Base-by-base conservation (phyloP, 2,797 vertebrate genomes). In the Melanogrammus aeglefinus region DNA sequence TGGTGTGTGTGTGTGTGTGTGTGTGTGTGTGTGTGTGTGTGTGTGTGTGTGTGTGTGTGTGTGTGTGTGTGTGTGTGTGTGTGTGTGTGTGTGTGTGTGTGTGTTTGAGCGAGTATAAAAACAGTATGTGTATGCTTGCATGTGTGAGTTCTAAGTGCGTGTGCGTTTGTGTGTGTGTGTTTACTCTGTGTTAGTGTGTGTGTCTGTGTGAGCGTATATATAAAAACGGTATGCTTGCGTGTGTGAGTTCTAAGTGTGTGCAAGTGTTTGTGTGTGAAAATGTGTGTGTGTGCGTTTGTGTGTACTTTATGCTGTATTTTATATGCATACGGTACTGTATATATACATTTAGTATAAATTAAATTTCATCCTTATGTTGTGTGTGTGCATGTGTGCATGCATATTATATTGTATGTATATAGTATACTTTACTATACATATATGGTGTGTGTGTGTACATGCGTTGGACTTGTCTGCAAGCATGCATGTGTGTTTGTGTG, bases 401-500 rank as follows among this genome's bases (percentile, higher is more conserved):
- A 51, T 18, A 14, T 3, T 51, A 14, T 18, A 14, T 51, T 51
- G 44, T 51, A 51, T 51, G 16, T 4, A 51, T 51, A 5, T 51
- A 18, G 5, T 14, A 51, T 51, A 51, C 16, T 21, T 57, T 21
- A 6, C 21, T 57, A 57, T 57, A n/a, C 7, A 10, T 9, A 13
- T 41, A 13, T 1, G 10, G 39, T 75, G 41, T 79, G 76, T 83
- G 76, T 57, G 41, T 77, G 78, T 70, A 41, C 51, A n/a, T 57
- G 35, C 35, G 35, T 36, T 6, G 35, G 35, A 36, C 35, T 6
- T 36, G 35, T 36, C 35, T 36, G 35, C 35, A 6, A 36, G 35
- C 35, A 57, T 35, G 71, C 27, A 18, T 18, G 16, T 33, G 72
- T 66, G 86, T 89, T 85, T 81, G 39, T 63, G 29, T 77, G 29